A percentile compares a stretch with the other conserved stretches of the same genome.
Evolutionary conservation across 2,888 invertebrate genomes (phyloP).

Genomic region (Zele albiditarsus): DNA sequence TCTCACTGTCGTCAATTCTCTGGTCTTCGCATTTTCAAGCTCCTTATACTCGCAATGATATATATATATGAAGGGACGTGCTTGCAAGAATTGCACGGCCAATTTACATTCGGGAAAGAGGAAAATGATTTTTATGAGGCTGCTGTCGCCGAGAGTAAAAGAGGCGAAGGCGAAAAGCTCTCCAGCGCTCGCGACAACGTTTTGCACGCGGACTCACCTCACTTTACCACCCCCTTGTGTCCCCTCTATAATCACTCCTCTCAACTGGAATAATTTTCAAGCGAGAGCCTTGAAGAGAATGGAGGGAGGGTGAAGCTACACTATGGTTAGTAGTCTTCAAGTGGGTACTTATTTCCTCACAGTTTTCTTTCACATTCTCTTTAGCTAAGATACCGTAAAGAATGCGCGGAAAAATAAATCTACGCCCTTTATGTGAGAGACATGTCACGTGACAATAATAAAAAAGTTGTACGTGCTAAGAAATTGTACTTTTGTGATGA

Average conservation of each 20-base stretch:
- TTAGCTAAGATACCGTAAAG: not conserved
- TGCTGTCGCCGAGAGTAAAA: constrained; percentile 35
- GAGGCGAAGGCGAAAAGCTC: constrained; percentile 47
- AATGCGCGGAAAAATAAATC: not conserved
- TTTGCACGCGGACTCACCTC: constrained; percentile 39
- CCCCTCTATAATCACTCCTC: constrained; percentile 50
- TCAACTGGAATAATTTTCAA: constrained; percentile 52
- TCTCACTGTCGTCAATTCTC: constrained; percentile 1
- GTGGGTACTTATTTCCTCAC: constrained; percentile 4
- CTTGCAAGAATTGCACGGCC: constrained; percentile 36
- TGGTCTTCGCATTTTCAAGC: not conserved
- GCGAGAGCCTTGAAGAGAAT: constrained; percentile 31
- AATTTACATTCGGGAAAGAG: constrained; percentile 40
- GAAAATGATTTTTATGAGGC: constrained; percentile 46
- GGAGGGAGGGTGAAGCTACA: constrained; percentile 9
- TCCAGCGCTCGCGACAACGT: constrained; percentile 43
- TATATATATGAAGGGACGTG: constrained; percentile 21
- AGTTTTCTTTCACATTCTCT: constrained; percentile 4
- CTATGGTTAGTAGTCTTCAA: constrained; percentile 10
- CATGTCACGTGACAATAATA: too few relatives aligned
- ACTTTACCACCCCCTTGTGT: constrained; percentile 27
- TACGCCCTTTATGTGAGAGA: not conserved
- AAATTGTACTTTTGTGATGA: too few relatives aligned
- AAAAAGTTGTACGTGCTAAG: too few relatives aligned
- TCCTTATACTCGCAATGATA: not conserved